phyloP scores from a whole-genome alignment of 2,113 vertebrate species.

The Microcebus griseorufus region DNA sequence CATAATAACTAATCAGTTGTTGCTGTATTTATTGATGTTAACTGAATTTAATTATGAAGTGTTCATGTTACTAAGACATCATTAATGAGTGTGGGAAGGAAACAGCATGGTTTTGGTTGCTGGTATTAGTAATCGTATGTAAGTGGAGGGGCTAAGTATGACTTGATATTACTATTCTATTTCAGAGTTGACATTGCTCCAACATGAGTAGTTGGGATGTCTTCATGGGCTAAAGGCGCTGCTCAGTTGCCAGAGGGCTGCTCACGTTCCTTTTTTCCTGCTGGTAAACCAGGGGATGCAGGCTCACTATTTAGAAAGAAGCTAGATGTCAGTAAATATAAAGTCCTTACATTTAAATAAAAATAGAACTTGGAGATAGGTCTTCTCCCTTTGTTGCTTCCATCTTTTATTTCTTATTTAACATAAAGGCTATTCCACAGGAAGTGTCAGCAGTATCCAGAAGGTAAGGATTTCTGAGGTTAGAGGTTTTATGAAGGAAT shows the following conservation, averaged over 20 bases:
- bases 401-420: background rate
- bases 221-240: background rate
- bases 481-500: background rate
- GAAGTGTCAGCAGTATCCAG: background rate
- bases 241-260: background rate
- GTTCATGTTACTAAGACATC: conserved; percentile 20
- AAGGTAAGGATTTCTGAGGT: conserved; percentile 27
- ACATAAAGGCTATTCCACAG: background rate
- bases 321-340: background rate
- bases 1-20: conserved; percentile 8
- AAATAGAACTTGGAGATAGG: background rate
- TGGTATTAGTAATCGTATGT: background rate
- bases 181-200: background rate
- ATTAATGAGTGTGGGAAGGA: background rate
- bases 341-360: background rate
- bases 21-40: conserved; percentile 39
- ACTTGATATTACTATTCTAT: background rate
- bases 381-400: background rate
- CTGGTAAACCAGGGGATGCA: background rate
- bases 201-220: background rate
- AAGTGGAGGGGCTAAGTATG: background rate
- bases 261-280: background rate
- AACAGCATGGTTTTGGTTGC: background rate
- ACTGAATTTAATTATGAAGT: conserved; percentile 8
- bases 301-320: background rate